A percentile compares a stretch with the other conserved stretches of the same genome.
These are phyloP conservation scores for Pterobdella sp. DNA, from an alignment of 2,888 invertebrate genomes.

Conservation along the genomic window DNA sequence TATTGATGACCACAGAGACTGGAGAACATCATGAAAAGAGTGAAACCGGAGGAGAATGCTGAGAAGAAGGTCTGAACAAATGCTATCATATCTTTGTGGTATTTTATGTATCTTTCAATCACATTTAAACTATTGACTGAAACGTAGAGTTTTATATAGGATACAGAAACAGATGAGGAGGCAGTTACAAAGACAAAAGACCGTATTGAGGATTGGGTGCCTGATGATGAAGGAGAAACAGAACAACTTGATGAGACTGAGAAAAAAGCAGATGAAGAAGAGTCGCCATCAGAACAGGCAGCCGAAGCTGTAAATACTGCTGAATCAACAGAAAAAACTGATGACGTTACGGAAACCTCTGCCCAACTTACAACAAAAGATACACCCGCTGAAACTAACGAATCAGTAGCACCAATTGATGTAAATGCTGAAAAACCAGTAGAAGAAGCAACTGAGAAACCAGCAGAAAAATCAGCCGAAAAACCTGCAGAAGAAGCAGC, in stretches of 20 bases:
- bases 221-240: not conserved
- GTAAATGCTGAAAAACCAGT: too few relatives aligned
- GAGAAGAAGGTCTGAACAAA: constrained; percentile 26
- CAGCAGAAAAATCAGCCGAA: not conserved
- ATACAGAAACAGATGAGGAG: constrained; percentile 2
- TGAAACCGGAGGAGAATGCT: constrained; percentile 23
- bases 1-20: constrained; percentile 18
- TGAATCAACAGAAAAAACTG: too few relatives aligned
- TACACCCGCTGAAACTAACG: too few relatives aligned
- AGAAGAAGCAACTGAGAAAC: too few relatives aligned
- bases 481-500: not conserved
- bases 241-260: not conserved
- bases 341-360: too few relatives aligned
- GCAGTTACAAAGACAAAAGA: not conserved
- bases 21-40: constrained; percentile 27
- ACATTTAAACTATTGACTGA: not conserved
- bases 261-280: too few relatives aligned
- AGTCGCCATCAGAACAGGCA: too few relatives aligned
- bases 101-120: not conserved
- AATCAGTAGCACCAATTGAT: too few relatives aligned
- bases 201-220: not conserved
- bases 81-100: too few relatives aligned
- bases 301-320: too few relatives aligned
- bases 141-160: not conserved
- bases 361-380: too few relatives aligned